These are phyloP conservation scores for Drosophila parthenogenetica DNA, from an alignment of 2,888 invertebrate genomes.

Conservation along the genomic window DNA sequence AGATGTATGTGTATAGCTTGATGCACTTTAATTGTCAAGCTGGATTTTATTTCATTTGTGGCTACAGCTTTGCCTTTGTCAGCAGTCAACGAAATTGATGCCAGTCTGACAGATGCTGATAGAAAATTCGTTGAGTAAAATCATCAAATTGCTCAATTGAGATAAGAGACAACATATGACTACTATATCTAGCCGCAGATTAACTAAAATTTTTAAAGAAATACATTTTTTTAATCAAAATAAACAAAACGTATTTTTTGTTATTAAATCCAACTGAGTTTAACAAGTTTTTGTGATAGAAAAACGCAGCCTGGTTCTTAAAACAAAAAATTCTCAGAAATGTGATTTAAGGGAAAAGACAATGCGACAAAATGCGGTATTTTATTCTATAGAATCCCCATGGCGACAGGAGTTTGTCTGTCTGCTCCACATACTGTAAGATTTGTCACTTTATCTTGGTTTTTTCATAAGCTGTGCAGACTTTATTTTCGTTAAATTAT, in stretches of 20 bases:
- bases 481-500: neutral
- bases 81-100: constrained; percentile 44
- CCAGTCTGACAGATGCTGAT: constrained; percentile 19
- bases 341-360: too few relatives aligned
- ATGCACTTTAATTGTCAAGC: constrained; percentile 68
- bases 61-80: constrained; percentile 38
- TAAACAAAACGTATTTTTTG: neutral
- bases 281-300: neutral
- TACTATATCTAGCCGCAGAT: neutral
- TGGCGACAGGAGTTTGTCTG: neutral
- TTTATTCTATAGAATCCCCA: neutral
- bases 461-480: neutral
- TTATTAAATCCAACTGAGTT: neutral
- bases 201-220: neutral
- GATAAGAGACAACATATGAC: neutral
- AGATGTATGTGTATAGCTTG: constrained; percentile 21
- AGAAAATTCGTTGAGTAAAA: constrained; percentile 13
- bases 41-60: constrained; percentile 47
- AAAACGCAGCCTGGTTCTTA: too few relatives aligned
- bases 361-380: too few relatives aligned
- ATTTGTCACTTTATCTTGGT: neutral
- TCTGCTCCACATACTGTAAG: neutral
- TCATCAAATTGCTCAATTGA: constrained; percentile 1
- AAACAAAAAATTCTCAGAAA: too few relatives aligned
- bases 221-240: neutral